phyloP scores from a whole-genome alignment of 2,113 vertebrate genomes.

The Zosterops japonicus region DNA sequence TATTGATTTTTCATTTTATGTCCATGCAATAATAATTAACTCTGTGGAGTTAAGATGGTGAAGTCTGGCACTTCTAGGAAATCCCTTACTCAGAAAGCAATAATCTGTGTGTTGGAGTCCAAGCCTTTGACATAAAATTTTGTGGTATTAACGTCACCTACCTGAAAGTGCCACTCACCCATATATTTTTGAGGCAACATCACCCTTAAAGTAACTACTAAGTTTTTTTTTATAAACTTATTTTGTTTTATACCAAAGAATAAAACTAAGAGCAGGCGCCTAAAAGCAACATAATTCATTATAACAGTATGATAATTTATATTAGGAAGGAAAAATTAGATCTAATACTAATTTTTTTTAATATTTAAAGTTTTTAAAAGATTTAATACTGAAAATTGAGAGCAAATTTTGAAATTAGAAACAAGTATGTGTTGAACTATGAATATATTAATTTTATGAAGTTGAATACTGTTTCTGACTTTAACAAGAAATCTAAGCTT shows the following conservation, averaged over 20 bases:
- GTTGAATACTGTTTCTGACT: not conserved
- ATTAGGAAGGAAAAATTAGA: not conserved
- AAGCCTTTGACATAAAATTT: not conserved
- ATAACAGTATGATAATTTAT: not conserved
- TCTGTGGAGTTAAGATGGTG: not conserved
- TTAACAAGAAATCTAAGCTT: not conserved
- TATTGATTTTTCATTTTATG: not conserved
- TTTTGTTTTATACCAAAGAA: not conserved
- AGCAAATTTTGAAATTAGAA: not conserved
- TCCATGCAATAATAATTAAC: not conserved
- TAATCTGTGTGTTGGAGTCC: not conserved
- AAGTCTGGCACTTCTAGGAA: not conserved
- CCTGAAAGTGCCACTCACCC: not conserved
- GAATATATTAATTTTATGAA: not conserved
- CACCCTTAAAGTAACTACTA: not conserved
- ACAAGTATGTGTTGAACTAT: not conserved
- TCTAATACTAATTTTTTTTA: too few species aligned
- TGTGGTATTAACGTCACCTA: not conserved
- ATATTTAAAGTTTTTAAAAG: too few species aligned
- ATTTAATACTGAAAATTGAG: not conserved
- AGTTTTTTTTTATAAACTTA: not conserved
- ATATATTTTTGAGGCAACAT: not conserved
- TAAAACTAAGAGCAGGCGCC: not conserved
- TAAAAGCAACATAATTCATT: not conserved
- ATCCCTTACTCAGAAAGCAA: not conserved